phyloP scores from a whole-genome alignment of 2,113 vertebrate species.

The Xiphophorus maculatus region DNA sequence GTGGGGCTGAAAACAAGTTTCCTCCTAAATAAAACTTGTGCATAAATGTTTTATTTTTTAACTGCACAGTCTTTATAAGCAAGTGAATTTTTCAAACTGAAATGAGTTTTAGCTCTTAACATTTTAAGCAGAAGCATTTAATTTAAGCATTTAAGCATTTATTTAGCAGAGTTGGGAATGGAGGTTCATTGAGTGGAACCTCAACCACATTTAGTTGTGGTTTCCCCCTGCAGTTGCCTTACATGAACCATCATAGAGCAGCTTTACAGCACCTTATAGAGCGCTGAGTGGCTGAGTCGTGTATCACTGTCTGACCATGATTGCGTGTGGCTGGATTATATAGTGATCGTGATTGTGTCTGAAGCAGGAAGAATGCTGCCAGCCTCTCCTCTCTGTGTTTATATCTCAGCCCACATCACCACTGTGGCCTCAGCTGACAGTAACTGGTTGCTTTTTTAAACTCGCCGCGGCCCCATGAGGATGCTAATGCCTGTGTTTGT shows the following conservation, averaged over 20 bases:
- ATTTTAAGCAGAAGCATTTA: not conserved
- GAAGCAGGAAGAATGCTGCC: conserved; percentile 60
- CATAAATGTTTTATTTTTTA: not conserved
- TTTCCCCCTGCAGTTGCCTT: conserved; percentile 11
- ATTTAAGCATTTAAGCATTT: too few relatives aligned
- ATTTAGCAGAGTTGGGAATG: not conserved
- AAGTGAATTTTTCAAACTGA: not conserved
- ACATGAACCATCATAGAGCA: conserved; percentile 7
- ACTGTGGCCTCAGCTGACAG: conserved; percentile 42
- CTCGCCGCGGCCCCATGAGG: conserved; percentile 19
- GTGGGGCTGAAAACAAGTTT: conserved; percentile 4
- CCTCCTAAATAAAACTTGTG: not conserved
- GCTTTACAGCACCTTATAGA: conserved; percentile 21
- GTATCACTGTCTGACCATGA: conserved; percentile 53
- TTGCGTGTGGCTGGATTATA: conserved; percentile 53
- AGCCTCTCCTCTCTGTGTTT: conserved; percentile 58
- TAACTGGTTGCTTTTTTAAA: conserved; percentile 62
- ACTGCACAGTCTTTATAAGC: not conserved
- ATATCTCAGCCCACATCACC: conserved; percentile 60
- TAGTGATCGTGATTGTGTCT: conserved; percentile 65
- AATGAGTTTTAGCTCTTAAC: not conserved
- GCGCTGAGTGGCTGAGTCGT: conserved; percentile 16
- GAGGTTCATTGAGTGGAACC: not conserved
- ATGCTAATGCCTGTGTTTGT: conserved; percentile 11
- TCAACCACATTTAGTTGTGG: not conserved